phyloP scores from a whole-genome alignment of 2,797 vertebrate species.

The Mus minutoides region DNA sequence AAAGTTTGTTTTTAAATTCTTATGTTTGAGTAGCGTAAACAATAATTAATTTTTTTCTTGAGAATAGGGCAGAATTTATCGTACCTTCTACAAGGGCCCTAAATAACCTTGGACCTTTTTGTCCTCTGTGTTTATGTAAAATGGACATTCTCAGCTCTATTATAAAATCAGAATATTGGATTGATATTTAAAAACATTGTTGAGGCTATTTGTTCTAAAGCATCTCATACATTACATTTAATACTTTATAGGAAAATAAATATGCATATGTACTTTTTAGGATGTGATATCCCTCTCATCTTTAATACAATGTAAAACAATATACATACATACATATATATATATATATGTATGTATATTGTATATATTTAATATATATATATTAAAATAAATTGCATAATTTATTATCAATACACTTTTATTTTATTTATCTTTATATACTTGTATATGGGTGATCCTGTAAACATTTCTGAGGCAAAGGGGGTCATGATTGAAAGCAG shows the following conservation, averaged over 20 bases:
- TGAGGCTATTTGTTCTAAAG: not conserved
- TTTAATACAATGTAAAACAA: not conserved
- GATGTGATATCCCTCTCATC: not conserved
- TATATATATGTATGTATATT: no score
- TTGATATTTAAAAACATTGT: not conserved
- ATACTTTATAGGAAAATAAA: not conserved
- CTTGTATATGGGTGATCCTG: not conserved
- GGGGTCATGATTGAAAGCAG: not conserved
- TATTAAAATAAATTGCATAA: not conserved
- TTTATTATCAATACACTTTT: not conserved
- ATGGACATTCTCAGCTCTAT: not conserved
- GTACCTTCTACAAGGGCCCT: not conserved
- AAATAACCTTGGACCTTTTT: not conserved
- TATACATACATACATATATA: not conserved
- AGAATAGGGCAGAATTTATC: not conserved
- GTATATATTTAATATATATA: no score
- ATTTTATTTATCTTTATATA: not conserved
- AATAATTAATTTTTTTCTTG: not conserved
- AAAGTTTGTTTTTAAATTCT: not conserved
- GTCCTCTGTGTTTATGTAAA: not conserved
- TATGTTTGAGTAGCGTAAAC: not conserved
- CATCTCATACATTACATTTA: not conserved
- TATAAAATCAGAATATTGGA: not conserved
- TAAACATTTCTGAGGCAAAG: not conserved
- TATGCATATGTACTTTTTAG: not conserved